Base-by-base conservation (phyloP, 1,140 invertebrate genomes). In the Steinernema khuongi region DNA sequence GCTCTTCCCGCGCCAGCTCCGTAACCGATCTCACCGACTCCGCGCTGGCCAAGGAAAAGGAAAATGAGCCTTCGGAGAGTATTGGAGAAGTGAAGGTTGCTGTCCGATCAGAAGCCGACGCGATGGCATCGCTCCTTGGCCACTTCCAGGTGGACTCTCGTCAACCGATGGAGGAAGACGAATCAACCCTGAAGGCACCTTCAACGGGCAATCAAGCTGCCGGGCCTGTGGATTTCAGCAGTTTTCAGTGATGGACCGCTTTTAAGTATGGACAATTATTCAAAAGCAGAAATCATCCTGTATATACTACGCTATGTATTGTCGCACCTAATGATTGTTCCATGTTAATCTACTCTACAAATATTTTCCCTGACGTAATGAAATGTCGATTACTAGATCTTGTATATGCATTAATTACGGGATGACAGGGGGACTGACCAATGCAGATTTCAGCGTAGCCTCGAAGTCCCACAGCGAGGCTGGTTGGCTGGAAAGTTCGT, bases 141-240 rank as follows among this genome's bases (percentile, higher is more conserved):
- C 74, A 79, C 31, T 81, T 81, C 67, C 76, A 81, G 41, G 71
- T 81, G 41, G 75, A 81, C 68, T 75, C 79, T 0, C 69, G 77
- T 26, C 69, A 33, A 28, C 50, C 69, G 31, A 31, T 43, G 1
- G 19, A 74, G 17, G 72, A 33, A 22, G 79, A 80, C 31, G 79
- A 81, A 44, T 81, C 79, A n/a, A 80, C 79, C 14, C 66, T 80
- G 28, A 80, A 80, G 36, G 79, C 75, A 1, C 69, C 70, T 22
- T 36, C 71, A 1, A 73, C 71, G 11, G 31, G 22, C 26, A 17
- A 67, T 11, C 36, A 60, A 33, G 31, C 66, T 29, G 68, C 41
- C 4, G 79, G 76, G 17, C 78, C 79, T 1, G 70, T 68, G 30
- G 79, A 80, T 50, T 80, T 80, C 31, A 75, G 79, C 31, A 44